A percentile compares a stretch with the other conserved stretches of the same genome.
Evolutionary conservation across 2,113 vertebrate genomes (phyloP).

Genomic region (Lycocorax pyrrhopterus): DNA sequence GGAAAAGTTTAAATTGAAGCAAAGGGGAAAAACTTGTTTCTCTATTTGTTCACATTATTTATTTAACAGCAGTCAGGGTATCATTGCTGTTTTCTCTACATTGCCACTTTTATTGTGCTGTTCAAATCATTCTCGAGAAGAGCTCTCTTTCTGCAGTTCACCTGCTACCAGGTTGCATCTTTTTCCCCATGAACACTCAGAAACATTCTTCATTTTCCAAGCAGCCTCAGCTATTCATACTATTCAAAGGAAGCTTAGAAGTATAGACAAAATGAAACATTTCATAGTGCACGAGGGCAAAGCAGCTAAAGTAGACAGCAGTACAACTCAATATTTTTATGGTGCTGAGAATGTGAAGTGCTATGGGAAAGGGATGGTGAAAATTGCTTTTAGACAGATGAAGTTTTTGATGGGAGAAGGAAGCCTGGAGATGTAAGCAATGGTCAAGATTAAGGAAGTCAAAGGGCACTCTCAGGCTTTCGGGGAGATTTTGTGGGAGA

Average conservation of each 20-base stretch:
- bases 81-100: neutral
- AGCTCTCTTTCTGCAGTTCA: neutral
- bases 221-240: neutral
- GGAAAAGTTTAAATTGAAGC: neutral
- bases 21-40: neutral
- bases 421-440: neutral
- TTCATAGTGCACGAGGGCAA: neutral
- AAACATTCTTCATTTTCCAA: neutral
- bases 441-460: neutral
- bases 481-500: neutral
- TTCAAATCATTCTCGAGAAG: neutral
- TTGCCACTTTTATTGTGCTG: neutral
- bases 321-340: neutral
- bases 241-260: neutral
- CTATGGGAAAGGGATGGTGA: neutral
- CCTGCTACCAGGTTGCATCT: neutral
- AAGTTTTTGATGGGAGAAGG: neutral
- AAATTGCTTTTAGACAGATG: neutral
- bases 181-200: fast-evolving
- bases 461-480: neutral
- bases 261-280: neutral
- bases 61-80: neutral
- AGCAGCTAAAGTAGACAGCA: neutral
- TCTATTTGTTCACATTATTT: neutral
- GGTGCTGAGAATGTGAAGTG: neutral